Base-by-base conservation (phyloP, 2,113 vertebrate species). In the Lamprologus ornatipinnis region DNA sequence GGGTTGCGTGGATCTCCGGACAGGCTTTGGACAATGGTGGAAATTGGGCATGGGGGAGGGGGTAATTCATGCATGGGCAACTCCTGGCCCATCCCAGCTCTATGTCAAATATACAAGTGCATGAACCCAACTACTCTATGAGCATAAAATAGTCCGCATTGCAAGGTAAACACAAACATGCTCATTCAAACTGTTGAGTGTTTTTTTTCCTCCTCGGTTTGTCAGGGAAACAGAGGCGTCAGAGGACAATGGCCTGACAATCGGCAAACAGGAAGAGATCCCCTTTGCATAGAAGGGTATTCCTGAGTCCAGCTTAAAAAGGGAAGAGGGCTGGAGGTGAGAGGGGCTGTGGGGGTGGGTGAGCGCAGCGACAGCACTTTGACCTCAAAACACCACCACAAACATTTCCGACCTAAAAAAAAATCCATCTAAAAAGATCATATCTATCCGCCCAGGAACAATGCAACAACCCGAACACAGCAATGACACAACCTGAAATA, bases 191-290 rank as follows among this genome's bases (percentile, higher is more conserved):
- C 65, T 87, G 85, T 80, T 87, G 53, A 45, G 5, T 26, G 78
- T 14, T 51, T 58, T 84, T 58, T 85, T 82, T 47, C 11, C 35
- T 23, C 54, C 21, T 42, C 3, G 0, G 73, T 85, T 87, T 88
- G 85, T 88, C 31, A 37, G 80, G 82, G 85, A 88, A 93, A 87
- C 83, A 83, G 86, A 78, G 79, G 89, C 23, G 17, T 87, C 54
- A 51, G 81, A 83, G 49, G 81, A 93, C 91, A 94, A 94, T 88
- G 42, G 88, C 26, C 75, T 88, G 78, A 23, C 90, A 82, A 86
- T 53, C 28, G 51, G 85, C 88, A 94, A 93, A 95, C 93, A 95
- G 92, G 93, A 96, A 94, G 92, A 87, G 87, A 93, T 88, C 88
- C 81, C 70, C 83, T 82, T 87, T 65, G 75, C 87, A 89, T 58